phyloP scores from a whole-genome alignment of 2,113 vertebrate species.

The Cephalopholis sonnerati region DNA sequence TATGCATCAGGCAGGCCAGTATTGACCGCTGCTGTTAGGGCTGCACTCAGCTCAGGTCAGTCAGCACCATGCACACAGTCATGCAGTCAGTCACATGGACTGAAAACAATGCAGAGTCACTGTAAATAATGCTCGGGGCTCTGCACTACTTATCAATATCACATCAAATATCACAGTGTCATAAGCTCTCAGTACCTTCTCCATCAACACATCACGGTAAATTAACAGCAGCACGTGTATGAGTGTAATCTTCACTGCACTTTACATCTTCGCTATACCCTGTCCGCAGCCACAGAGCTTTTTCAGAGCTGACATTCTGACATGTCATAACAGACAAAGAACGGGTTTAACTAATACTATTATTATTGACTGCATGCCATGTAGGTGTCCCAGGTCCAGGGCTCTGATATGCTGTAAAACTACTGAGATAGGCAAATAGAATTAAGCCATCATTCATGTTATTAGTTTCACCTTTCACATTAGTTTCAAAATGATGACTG shows the following conservation, averaged over 20 bases:
- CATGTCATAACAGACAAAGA: neutral
- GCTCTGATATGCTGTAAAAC: neutral
- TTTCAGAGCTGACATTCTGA: neutral
- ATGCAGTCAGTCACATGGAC: neutral
- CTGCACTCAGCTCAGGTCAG: neutral
- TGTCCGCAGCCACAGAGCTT: neutral
- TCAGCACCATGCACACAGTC: slow-evolving; percentile 1
- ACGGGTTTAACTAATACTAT: neutral
- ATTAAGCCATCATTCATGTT: neutral
- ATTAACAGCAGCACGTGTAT: neutral
- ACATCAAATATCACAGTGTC: slow-evolving; percentile 3
- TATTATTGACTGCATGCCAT: neutral
- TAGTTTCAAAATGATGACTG: too few relatives aligned
- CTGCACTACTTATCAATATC: slow-evolving; percentile 1
- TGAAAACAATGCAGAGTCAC: neutral
- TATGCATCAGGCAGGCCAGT: slow-evolving; percentile 8
- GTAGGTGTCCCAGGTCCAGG: neutral
- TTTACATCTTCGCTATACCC: neutral
- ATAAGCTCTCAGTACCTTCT: neutral
- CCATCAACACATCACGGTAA: neutral
- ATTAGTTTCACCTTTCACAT: neutral
- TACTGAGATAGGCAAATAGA: too few relatives aligned
- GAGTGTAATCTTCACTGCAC: neutral
- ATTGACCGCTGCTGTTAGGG: slow-evolving; percentile 53
- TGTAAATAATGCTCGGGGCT: slow-evolving; percentile 8